These are phyloP conservation scores for Rhinella marina DNA, from an alignment of 2,797 vertebrate genomes.

Conservation along the genomic window DNA sequence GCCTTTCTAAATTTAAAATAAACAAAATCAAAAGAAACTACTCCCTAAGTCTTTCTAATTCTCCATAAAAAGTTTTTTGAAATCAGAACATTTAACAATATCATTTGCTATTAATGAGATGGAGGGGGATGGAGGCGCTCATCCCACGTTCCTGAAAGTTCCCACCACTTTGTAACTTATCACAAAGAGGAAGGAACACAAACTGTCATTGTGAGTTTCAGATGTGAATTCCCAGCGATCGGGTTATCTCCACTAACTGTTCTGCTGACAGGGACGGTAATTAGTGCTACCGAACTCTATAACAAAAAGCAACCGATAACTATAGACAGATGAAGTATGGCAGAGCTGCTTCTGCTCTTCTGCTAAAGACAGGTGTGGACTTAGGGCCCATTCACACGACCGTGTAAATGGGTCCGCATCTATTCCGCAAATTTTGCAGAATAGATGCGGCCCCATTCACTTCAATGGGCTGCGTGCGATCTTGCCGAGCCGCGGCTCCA, in stretches of 20 bases:
- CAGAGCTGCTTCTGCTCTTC: neutral
- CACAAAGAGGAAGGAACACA: constrained; percentile 4
- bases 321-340: neutral
- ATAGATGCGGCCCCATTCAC: too few relatives aligned
- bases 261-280: neutral
- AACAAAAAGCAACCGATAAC: neutral
- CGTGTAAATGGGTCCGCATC: too few relatives aligned
- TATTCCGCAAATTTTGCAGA: too few relatives aligned
- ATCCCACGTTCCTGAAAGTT: constrained; percentile 4
- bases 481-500: too few relatives aligned
- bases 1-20: too few relatives aligned
- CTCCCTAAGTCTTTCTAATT: too few relatives aligned
- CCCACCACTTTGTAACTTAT: neutral
- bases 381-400: too few relatives aligned
- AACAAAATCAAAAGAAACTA: too few relatives aligned
- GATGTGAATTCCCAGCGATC: constrained; percentile 17
- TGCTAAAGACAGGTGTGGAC: neutral
- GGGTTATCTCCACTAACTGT: neutral
- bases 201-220: neutral
- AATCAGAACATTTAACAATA: neutral
- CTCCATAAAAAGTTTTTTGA: too few relatives aligned
- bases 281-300: neutral
- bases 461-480: too few relatives aligned
- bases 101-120: neutral
- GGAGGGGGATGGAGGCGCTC: neutral